Conservation (phyloP, 2,888 invertebrate species). For the Crocallis elinguaria region DNA sequence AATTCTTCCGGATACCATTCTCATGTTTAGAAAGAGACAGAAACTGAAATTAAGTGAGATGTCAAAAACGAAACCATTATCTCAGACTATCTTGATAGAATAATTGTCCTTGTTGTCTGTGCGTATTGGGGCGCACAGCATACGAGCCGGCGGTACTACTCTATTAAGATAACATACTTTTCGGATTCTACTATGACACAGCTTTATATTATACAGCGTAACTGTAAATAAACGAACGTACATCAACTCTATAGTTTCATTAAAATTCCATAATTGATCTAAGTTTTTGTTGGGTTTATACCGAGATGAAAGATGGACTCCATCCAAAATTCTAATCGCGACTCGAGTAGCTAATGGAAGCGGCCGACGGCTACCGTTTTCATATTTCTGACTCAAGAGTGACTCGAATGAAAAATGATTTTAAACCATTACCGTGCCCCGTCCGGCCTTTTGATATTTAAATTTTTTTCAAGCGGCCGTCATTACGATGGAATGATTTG, state of each 20-base stretch:
- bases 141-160: too few species aligned
- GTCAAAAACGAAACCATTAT: too few species aligned
- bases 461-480: constrained; percentile 84
- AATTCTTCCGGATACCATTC: too few species aligned
- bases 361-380: constrained; percentile 79
- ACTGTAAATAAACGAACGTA: constrained; percentile 37
- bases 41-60: too few species aligned
- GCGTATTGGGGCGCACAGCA: too few species aligned
- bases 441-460: constrained; percentile 85
- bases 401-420: constrained; percentile 84
- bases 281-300: constrained; percentile 44
- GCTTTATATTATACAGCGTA: constrained; percentile 17
- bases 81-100: too few species aligned
- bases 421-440: constrained; percentile 84
- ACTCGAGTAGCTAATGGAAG: constrained; percentile 73
- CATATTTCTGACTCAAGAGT: constrained; percentile 79
- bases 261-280: constrained; percentile 48
- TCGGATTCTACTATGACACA: constrained; percentile 1
- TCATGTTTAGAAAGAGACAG: too few species aligned
- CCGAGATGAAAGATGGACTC: constrained; percentile 68
- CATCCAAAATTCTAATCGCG: constrained; percentile 74
- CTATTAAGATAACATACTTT: too few species aligned
- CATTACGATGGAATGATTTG: constrained; percentile 82
- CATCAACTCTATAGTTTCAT: constrained; percentile 47
- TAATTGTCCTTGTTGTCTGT: too few species aligned